Evolutionary conservation across 2,888 invertebrate species (phyloP).

Genomic region (Strigamia transsilvanica): DNA sequence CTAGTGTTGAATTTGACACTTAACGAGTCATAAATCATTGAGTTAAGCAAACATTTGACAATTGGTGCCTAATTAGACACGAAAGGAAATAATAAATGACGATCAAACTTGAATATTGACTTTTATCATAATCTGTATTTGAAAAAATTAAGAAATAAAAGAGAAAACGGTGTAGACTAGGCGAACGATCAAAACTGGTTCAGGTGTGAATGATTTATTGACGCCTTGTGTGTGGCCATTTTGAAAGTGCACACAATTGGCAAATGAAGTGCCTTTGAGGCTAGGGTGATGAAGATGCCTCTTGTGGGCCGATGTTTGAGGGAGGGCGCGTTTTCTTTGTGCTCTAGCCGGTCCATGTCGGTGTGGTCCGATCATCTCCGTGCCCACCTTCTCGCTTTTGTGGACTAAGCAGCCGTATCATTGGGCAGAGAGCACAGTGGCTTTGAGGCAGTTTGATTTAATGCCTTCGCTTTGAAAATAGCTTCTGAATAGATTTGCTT

Average conservation of each 20-base stretch:
- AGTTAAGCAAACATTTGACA: not conserved
- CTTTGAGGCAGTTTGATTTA: conserved; percentile 19
- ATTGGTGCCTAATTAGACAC: not conserved
- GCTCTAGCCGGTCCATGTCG: conserved; percentile 27
- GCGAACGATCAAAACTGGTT: not conserved
- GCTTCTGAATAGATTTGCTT: conserved; percentile 22
- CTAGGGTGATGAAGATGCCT: conserved; percentile 31
- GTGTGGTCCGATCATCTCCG: conserved; percentile 41
- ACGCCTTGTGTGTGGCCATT: conserved; percentile 21
- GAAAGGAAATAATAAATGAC: not conserved
- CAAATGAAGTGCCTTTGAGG: conserved; percentile 35
- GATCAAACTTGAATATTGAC: not conserved
- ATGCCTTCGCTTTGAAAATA: not conserved
- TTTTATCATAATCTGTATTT: not conserved
- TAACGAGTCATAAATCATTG: conserved; percentile 9
- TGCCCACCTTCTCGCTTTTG: conserved; percentile 33
- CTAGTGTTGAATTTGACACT: conserved; percentile 23
- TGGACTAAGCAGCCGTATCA: conserved; percentile 31
- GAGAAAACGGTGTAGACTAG: no score
- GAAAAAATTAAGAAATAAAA: not conserved
- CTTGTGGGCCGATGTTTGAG: conserved; percentile 14
- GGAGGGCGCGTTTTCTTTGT: conserved; percentile 38
- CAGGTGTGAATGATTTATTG: conserved; percentile 25
- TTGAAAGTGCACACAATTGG: conserved; percentile 21
- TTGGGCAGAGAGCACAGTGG: conserved; percentile 28